Percentiles rank a stretch among this genome's conserved stretches.
Conservation (phyloP, 2,113 vertebrate species). For the Tragelaphus strepsiceros region DNA sequence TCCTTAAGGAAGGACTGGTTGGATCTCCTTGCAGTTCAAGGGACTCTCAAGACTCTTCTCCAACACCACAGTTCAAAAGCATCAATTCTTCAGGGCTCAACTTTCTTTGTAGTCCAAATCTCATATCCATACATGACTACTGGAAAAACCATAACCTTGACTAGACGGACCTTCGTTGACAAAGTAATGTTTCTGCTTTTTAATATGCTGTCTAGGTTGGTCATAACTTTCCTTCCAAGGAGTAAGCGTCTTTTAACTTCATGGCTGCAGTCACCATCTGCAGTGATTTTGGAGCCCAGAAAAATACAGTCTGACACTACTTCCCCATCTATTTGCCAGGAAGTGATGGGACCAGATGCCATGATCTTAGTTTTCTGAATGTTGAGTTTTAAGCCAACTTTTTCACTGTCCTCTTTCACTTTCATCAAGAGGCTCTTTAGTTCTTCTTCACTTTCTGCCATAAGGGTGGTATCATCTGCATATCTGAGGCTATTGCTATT, state of each 20-base stretch:
- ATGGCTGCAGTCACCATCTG: neutral
- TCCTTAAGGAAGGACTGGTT: neutral
- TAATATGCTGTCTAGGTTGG: neutral
- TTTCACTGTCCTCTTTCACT: neutral
- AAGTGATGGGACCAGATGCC: neutral
- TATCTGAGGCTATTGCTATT: neutral
- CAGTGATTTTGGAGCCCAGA: neutral
- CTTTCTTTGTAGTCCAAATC: neutral
- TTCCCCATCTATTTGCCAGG: neutral
- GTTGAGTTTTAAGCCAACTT: neutral
- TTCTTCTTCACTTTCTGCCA: neutral
- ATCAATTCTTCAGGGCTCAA: accelerated
- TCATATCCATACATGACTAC: neutral
- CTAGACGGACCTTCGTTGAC: neutral
- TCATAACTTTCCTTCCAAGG: neutral
- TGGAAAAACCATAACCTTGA: neutral
- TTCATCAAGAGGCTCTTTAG: neutral
- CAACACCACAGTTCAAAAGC: neutral
- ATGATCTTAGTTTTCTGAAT: neutral
- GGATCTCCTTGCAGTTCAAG: neutral
- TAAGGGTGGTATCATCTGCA: neutral
- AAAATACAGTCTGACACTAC: neutral
- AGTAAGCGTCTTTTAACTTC: neutral
- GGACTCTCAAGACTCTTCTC: neutral
- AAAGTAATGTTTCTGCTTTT: neutral